Conservation (phyloP, 2,888 invertebrate species). For the Hirtodrosophila histrioides region DNA sequence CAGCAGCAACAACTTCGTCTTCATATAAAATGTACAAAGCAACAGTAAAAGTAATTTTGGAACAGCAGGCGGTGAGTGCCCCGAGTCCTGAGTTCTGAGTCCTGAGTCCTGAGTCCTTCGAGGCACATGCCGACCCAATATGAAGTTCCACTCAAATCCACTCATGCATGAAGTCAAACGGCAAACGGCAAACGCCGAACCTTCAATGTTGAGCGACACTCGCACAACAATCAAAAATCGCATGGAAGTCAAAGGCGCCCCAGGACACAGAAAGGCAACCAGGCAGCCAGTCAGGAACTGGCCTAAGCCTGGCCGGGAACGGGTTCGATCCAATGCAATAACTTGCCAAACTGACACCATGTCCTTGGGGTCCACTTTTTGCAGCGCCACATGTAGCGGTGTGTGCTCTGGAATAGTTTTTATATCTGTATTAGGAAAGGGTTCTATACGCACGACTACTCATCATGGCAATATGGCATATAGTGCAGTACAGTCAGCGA, state of each 20-base stretch:
- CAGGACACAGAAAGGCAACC: slow-evolving; percentile 39
- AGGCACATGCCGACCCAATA: slow-evolving; percentile 51
- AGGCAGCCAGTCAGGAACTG: slow-evolving; percentile 12
- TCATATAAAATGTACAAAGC: slow-evolving; percentile 78
- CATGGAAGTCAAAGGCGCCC: slow-evolving; percentile 74
- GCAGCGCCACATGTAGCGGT: slow-evolving; percentile 16
- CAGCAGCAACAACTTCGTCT: slow-evolving; percentile 40
- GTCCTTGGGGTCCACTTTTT: slow-evolving; percentile 68
- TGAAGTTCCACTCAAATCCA: slow-evolving; percentile 71
- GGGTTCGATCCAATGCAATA: slow-evolving; percentile 64
- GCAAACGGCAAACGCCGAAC: slow-evolving; percentile 28
- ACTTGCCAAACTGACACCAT: slow-evolving; percentile 73
- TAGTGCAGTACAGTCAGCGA: slow-evolving; percentile 28
- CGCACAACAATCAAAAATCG: slow-evolving; percentile 75
- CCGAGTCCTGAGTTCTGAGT: slow-evolving; percentile 7
- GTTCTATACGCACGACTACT: slow-evolving; percentile 47
- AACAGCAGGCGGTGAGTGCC: slow-evolving; percentile 7
- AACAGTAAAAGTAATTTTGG: slow-evolving; percentile 60
- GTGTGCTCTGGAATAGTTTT: slow-evolving; percentile 14
- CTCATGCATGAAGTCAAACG: slow-evolving; percentile 75
- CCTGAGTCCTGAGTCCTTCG: slow-evolving; percentile 14
- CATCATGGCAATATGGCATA: slow-evolving; percentile 24
- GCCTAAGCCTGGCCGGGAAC: slow-evolving; percentile 21
- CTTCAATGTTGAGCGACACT: slow-evolving; percentile 32
- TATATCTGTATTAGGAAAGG: slow-evolving; percentile 19